Conservation (phyloP, 2,888 invertebrate genomes). For the Sthenelais limicola region DNA sequence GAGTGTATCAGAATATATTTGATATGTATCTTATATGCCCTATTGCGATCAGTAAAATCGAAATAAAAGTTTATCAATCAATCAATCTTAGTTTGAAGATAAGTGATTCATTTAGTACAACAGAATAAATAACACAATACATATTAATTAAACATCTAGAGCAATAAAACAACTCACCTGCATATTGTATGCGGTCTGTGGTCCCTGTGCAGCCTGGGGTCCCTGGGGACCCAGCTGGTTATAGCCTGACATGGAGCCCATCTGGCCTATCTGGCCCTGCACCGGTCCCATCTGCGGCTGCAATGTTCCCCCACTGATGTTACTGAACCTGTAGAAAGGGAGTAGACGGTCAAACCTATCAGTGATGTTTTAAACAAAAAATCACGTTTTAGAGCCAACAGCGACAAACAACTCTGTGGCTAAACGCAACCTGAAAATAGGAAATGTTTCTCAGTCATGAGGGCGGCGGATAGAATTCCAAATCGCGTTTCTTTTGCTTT, state of each 20-base stretch:
- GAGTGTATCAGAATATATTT: no score
- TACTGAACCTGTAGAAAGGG: slow-evolving; percentile 11
- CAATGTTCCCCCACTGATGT: slow-evolving; percentile 15
- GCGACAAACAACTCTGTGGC: no score
- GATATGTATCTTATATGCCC: no score
- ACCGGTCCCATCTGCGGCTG: slow-evolving; percentile 20
- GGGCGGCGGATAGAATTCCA: no score
- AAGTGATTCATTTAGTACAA: slow-evolving; percentile 47
- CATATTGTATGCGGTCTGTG: slow-evolving; percentile 50
- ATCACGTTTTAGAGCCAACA: no score
- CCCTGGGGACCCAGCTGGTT: slow-evolving; percentile 59
- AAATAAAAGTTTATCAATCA: not conserved
- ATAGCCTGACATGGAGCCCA: slow-evolving; percentile 57
- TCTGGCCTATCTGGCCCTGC: slow-evolving; percentile 31
- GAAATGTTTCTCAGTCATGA: no score
- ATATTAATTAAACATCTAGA: not conserved
- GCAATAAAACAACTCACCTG: slow-evolving; percentile 48
- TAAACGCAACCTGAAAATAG: no score
- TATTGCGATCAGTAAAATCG: no score
- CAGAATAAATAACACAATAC: not conserved
- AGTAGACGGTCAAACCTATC: not conserved
- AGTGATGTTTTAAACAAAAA: no score
- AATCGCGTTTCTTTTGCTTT: no score
- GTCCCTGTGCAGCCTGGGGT: slow-evolving; percentile 44
- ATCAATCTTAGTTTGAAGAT: not conserved